Conservation (phyloP, 2,888 invertebrate species). For the Melinopterus prodromus region DNA sequence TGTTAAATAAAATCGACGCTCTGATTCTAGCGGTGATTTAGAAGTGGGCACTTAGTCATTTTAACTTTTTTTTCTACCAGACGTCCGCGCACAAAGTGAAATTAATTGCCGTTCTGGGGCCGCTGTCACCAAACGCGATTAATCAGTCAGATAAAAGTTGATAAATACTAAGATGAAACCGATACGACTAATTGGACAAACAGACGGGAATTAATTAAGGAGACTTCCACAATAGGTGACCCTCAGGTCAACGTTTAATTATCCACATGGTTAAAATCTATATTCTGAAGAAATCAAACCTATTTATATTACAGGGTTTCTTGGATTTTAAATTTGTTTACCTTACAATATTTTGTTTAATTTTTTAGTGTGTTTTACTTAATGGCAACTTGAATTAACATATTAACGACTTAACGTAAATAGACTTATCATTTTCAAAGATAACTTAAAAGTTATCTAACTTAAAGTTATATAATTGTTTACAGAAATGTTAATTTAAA, state of each 20-base stretch:
- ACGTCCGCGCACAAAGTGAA: slow-evolving; percentile 4
- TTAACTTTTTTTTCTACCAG: neutral
- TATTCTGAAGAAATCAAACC: neutral
- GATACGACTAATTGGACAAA: neutral
- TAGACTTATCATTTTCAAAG: too few relatives aligned
- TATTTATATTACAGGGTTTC: too few relatives aligned
- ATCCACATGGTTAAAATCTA: neutral
- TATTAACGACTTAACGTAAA: too few relatives aligned
- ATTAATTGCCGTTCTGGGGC: neutral
- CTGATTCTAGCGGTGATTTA: neutral
- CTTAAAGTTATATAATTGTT: too few relatives aligned
- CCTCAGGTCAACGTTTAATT: neutral
- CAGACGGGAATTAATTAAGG: neutral
- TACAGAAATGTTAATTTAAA: too few relatives aligned
- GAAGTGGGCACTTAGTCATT: neutral
- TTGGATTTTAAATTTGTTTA: too few relatives aligned
- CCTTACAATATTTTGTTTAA: too few relatives aligned
- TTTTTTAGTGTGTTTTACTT: too few relatives aligned
- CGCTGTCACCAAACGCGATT: neutral
- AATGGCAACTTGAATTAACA: too few relatives aligned
- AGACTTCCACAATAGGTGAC: neutral
- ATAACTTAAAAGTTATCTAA: too few relatives aligned
- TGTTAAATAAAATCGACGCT: neutral
- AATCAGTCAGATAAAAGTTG: slow-evolving; percentile 4
- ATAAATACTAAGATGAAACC: neutral